Percentiles rank a stretch among this genome's conserved stretches.
These are phyloP conservation scores for Lutjanus erythropterus DNA, from an alignment of 2,113 vertebrate species.

Conservation along the genomic window DNA sequence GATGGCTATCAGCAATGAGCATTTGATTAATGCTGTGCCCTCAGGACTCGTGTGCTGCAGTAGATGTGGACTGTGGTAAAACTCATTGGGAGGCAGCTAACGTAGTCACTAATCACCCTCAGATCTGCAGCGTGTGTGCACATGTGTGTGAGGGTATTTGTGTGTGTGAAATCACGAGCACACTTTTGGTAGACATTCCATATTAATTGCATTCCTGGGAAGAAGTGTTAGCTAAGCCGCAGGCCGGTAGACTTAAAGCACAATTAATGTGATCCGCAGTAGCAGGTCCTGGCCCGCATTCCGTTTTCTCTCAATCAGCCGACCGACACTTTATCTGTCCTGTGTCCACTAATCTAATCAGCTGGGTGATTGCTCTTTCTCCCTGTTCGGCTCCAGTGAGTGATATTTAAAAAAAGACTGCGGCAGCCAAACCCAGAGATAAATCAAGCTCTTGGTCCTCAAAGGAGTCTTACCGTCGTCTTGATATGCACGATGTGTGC, in stretches of 20 bases:
- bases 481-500: conserved; percentile 9
- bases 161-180: conserved; percentile 2
- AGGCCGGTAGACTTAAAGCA: conserved; percentile 54
- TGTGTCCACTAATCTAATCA: conserved; percentile 71
- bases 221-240: conserved; percentile 52
- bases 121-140: conserved; percentile 12
- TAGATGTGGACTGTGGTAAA: conserved; percentile 33
- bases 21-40: conserved; percentile 67
- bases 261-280: conserved; percentile 73
- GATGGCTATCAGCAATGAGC: conserved; percentile 59
- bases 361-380: conserved; percentile 63
- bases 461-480: conserved; percentile 1
- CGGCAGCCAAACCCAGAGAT: conserved; percentile 1
- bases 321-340: conserved; percentile 60
- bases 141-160: not conserved
- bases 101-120: conserved; percentile 59
- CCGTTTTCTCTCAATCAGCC: conserved; percentile 68
- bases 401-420: conserved; percentile 62
- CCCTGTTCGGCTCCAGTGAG: conserved; percentile 50
- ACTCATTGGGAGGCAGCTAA: conserved; percentile 62
- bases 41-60: conserved; percentile 33
- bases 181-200: conserved; percentile 39
- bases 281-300: conserved; percentile 48
- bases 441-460: conserved; percentile 42
- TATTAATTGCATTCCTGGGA: conserved; percentile 67